Evolutionary conservation across 1,140 invertebrate species (phyloP).

Genomic region (Trichonephila clavipes): DNA sequence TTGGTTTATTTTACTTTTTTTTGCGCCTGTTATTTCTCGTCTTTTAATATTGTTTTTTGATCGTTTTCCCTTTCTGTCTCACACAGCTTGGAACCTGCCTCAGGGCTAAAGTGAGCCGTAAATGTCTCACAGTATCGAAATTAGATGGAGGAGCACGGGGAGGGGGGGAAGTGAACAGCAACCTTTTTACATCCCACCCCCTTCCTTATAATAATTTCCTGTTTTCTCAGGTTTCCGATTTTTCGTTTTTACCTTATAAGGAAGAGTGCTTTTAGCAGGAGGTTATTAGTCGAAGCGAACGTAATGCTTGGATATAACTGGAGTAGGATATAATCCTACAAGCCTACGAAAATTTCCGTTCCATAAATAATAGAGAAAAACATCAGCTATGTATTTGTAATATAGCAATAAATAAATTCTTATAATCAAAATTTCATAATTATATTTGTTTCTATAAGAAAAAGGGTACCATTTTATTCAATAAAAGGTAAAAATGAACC

Average conservation of each 20-base stretch:
- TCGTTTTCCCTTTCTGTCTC: constrained; percentile 43
- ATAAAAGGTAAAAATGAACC: too few species aligned
- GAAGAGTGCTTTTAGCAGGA: background rate
- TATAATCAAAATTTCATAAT: background rate
- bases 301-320: background rate
- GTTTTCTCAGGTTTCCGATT: constrained; percentile 57
- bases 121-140: constrained; percentile 56
- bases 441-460: background rate
- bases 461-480: too few species aligned
- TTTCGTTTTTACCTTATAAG: constrained; percentile 13
- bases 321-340: background rate
- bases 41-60: constrained; percentile 74
- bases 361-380: background rate
- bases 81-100: background rate
- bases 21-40: constrained; percentile 63
- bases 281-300: constrained; percentile 1
- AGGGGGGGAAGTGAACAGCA: background rate
- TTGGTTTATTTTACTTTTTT: constrained; percentile 49
- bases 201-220: constrained; percentile 68
- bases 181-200: constrained; percentile 39
- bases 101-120: constrained; percentile 36
- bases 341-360: background rate
- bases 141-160: background rate
- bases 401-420: background rate
- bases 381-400: background rate